These are phyloP conservation scores for Chaenocephalus aceratus DNA, from an alignment of 2,113 vertebrate genomes.

Conservation along the genomic window DNA sequence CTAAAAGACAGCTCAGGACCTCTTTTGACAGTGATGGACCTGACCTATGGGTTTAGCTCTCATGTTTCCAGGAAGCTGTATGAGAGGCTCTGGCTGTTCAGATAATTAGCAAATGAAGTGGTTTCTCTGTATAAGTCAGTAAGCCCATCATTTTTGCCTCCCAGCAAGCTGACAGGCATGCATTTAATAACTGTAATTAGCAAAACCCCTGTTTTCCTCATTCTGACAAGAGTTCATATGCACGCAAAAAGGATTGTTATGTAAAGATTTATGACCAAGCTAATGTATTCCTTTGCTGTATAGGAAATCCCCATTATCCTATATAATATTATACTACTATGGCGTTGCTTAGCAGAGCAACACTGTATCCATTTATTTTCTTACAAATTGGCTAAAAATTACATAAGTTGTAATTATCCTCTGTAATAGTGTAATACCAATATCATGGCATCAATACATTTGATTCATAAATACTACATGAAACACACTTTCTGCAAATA, in stretches of 20 bases:
- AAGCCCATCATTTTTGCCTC: slow-evolving; percentile 54
- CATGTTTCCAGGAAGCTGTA: slow-evolving; percentile 45
- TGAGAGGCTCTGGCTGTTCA: slow-evolving; percentile 51
- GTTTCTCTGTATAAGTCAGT: slow-evolving; percentile 64
- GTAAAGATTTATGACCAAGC: slow-evolving; percentile 62
- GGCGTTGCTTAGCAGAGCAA: slow-evolving; percentile 36
- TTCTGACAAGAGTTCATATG: slow-evolving; percentile 65
- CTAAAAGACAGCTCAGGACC: slow-evolving; percentile 40
- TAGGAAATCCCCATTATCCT: slow-evolving; percentile 58
- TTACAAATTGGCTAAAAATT: slow-evolving; percentile 35
- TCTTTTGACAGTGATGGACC: slow-evolving; percentile 54
- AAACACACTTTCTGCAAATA: slow-evolving; percentile 11
- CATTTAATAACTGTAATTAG: slow-evolving; percentile 74
- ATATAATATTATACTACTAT: slow-evolving; percentile 16
- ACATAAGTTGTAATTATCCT: slow-evolving; percentile 43
- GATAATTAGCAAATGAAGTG: slow-evolving; percentile 79
- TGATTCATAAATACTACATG: neutral
- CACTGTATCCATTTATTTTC: slow-evolving; percentile 24
- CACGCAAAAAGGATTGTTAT: slow-evolving; percentile 51
- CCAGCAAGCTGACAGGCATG: slow-evolving; percentile 58
- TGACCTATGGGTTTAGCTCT: slow-evolving; percentile 24
- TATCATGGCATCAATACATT: slow-evolving; percentile 39
- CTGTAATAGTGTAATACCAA: slow-evolving; percentile 22
- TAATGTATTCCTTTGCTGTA: slow-evolving; percentile 51
- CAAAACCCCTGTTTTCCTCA: slow-evolving; percentile 55